These are phyloP conservation scores for Hydractinia echinata DNA, from an alignment of 30 jellyfish, hydroid and myxozoan species.

Conservation along the genomic window DNA sequence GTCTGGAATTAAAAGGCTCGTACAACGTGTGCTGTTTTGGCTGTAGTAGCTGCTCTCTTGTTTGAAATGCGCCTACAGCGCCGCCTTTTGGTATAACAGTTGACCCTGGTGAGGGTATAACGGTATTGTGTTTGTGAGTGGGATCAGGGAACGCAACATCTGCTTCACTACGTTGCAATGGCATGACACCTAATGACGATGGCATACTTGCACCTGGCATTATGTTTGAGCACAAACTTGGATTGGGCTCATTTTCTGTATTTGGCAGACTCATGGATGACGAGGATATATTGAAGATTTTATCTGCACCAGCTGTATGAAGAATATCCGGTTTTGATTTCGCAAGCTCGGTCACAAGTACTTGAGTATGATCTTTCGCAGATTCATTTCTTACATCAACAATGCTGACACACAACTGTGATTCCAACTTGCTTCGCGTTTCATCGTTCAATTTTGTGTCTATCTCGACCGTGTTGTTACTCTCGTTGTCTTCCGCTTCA, in stretches of 20 bases:
- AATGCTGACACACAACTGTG: not conserved
- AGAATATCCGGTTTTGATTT: not conserved
- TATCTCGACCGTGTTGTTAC: not conserved
- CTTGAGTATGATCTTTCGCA: not conserved
- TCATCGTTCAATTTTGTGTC: not conserved
- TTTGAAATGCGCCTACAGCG: not conserved
- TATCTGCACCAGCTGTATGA: not conserved
- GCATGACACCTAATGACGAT: not conserved
- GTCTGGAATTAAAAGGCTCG: conserved; percentile 56
- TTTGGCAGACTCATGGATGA: not conserved
- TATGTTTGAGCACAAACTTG: not conserved
- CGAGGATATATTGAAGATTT: not conserved
- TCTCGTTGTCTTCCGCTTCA: not conserved
- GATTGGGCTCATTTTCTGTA: not conserved
- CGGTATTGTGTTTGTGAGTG: not conserved
- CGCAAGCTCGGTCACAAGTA: not conserved
- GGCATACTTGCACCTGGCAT: not conserved
- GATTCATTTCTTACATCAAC: no score
- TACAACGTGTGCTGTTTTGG: conserved; percentile 39
- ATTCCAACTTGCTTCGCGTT: not conserved
- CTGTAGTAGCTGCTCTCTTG: not conserved
- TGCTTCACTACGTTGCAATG: not conserved
- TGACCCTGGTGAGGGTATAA: not conserved
- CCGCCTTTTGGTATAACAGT: not conserved
- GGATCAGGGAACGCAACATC: not conserved